These are phyloP conservation scores for Hippocampus guttulatus DNA, from an alignment of 2,113 vertebrate species.

Conservation along the genomic window DNA sequence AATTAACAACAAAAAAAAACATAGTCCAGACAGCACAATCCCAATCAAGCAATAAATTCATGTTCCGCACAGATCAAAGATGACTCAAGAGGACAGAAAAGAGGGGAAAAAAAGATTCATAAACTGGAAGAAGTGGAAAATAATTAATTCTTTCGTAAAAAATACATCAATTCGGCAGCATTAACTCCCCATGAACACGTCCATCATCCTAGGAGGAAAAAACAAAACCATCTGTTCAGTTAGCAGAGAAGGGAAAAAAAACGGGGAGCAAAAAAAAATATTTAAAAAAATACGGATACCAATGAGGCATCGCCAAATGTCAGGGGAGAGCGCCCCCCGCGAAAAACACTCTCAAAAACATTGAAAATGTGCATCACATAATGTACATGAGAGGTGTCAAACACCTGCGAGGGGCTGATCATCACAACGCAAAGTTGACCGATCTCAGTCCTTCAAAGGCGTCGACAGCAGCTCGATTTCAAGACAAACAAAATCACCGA, in stretches of 20 bases:
- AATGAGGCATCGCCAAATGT: slow-evolving; percentile 22
- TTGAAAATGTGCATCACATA: slow-evolving; percentile 3
- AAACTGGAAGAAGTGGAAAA: slow-evolving; percentile 47
- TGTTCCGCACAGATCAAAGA: no score
- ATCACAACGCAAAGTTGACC: slow-evolving; percentile 36
- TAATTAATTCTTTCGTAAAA: slow-evolving; percentile 60
- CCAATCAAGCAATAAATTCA: no score
- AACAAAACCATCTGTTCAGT: slow-evolving; percentile 41
- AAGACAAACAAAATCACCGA: slow-evolving; percentile 5
- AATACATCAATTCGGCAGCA: slow-evolving; percentile 66
- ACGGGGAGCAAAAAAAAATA: slow-evolving; percentile 28
- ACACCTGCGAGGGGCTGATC: slow-evolving; percentile 18
- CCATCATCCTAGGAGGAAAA: slow-evolving; percentile 29
- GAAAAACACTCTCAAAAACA: slow-evolving; percentile 11
- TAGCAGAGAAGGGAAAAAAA: slow-evolving; percentile 25
- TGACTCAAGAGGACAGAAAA: no score
- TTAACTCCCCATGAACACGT: slow-evolving; percentile 45
- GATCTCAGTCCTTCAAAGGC: slow-evolving; percentile 45
- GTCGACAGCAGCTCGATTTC: slow-evolving; percentile 46
- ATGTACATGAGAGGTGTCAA: not conserved
- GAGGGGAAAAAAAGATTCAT: not conserved
- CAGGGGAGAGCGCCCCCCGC: slow-evolving; percentile 1
- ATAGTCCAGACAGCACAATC: no score
- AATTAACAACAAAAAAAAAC: no score
- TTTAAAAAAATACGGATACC: not conserved